These are phyloP conservation scores for Entomobrya multifasciata DNA, from an alignment of 2,888 invertebrate genomes.

Conservation along the genomic window DNA sequence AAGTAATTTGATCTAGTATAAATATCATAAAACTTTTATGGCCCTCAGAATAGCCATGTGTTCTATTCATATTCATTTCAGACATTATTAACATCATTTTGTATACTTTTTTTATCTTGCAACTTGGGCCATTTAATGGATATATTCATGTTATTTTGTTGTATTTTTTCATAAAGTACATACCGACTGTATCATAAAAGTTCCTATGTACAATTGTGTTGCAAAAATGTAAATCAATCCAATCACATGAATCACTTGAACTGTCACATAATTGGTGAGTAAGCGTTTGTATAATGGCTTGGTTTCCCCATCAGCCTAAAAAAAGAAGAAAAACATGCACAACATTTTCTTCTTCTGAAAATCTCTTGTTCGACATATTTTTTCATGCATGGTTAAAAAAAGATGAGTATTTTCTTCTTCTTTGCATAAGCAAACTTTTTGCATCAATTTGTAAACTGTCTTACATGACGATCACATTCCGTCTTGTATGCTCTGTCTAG, in stretches of 20 bases:
- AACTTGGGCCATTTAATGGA: background rate
- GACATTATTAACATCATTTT: background rate
- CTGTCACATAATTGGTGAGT: slow-evolving; percentile 70
- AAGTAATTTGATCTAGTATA: slow-evolving; percentile 16
- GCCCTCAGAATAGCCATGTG: background rate
- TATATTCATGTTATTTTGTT: background rate
- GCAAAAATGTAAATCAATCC: slow-evolving; percentile 67
- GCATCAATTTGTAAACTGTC: slow-evolving; percentile 14
- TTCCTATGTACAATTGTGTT: slow-evolving; percentile 57
- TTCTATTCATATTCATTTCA: background rate
- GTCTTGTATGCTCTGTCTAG: slow-evolving; percentile 59
- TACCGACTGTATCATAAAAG: slow-evolving; percentile 68
- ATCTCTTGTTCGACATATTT: too few relatives aligned
- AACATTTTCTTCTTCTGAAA: too few relatives aligned
- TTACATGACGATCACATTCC: slow-evolving; percentile 56
- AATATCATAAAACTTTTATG: slow-evolving; percentile 53
- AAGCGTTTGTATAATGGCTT: slow-evolving; percentile 68
- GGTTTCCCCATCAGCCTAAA: slow-evolving; percentile 47
- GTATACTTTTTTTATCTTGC: background rate
- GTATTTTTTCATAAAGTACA: background rate
- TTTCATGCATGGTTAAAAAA: too few relatives aligned
- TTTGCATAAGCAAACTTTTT: too few relatives aligned
- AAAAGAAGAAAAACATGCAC: slow-evolving; percentile 1
- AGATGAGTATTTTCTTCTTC: too few relatives aligned
- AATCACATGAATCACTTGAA: slow-evolving; percentile 69